Evolutionary conservation across 1,140 invertebrate genomes (phyloP).

Genomic region (Homarus americanus): DNA sequence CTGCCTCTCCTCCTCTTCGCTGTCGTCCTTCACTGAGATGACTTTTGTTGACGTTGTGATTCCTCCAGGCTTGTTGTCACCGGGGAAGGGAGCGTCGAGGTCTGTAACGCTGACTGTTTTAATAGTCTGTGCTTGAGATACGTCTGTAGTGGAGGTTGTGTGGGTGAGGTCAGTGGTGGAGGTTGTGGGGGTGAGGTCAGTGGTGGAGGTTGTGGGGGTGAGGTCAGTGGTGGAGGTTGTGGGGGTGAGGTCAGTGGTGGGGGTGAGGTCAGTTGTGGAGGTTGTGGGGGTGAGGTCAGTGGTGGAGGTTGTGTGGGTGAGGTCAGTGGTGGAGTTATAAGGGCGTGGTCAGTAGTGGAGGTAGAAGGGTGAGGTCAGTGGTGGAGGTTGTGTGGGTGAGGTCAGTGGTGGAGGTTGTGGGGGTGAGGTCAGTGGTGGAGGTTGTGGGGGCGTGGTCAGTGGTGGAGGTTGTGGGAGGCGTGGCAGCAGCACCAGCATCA

Average conservation of each 20-base stretch:
- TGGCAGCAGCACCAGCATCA: background rate
- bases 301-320: background rate
- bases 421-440: background rate
- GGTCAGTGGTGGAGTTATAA: background rate
- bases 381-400: background rate
- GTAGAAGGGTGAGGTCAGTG: background rate
- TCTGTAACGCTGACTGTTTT: background rate
- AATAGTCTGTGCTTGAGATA: background rate
- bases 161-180: background rate
- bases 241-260: background rate
- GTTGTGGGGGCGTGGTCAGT: background rate
- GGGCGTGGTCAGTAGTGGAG: background rate
- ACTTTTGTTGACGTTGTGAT: background rate
- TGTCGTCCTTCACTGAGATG: background rate
- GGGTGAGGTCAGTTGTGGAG: background rate
- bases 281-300: background rate
- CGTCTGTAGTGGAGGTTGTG: background rate
- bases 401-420: background rate
- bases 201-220: background rate
- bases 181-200: background rate
- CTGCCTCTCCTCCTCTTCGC: background rate
- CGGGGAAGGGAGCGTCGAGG: too few relatives aligned
- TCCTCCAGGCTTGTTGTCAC: background rate
- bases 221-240: background rate
- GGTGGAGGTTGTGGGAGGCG: background rate